Percentiles rank a stretch among this genome's conserved stretches.
phyloP scores from a whole-genome alignment of 1,140 invertebrate species.

The Papilio aristodemus region DNA sequence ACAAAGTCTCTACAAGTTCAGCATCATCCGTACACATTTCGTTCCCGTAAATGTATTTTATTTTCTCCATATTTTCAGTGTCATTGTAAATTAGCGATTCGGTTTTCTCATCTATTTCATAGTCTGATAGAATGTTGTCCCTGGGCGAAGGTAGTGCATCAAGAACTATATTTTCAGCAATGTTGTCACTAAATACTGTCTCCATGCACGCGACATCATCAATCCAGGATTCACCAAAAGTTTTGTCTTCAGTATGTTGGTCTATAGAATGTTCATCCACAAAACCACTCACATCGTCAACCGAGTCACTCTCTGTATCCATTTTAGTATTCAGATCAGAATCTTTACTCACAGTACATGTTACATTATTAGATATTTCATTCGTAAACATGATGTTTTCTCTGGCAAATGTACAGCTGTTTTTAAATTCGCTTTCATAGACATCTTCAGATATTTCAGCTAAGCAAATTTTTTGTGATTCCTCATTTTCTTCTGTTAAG shows the following conservation, averaged over 20 bases:
- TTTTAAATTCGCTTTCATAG: neutral
- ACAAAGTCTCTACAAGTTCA: slow-evolving; percentile 61
- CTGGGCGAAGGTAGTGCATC: slow-evolving; percentile 51
- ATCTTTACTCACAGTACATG: slow-evolving; percentile 19
- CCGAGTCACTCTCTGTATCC: slow-evolving; percentile 16
- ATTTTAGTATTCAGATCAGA: slow-evolving; percentile 13
- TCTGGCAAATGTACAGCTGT: neutral
- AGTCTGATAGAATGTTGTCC: slow-evolving; percentile 38
- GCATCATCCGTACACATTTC: slow-evolving; percentile 56
- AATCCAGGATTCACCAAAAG: slow-evolving; percentile 65
- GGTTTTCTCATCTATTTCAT: slow-evolving; percentile 40
- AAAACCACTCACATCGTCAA: slow-evolving; percentile 29
- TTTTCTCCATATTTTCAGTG: slow-evolving; percentile 57
- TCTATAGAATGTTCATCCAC: slow-evolving; percentile 35
- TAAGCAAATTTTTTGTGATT: slow-evolving; percentile 55
- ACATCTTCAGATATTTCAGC: slow-evolving; percentile 43
- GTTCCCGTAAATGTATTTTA: slow-evolving; percentile 60
- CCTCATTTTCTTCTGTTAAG: slow-evolving; percentile 59
- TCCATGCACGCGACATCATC: slow-evolving; percentile 75
- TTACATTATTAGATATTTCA: slow-evolving; percentile 1
- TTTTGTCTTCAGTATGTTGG: slow-evolving; percentile 43
- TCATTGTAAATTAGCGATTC: slow-evolving; percentile 40
- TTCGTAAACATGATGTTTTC: slow-evolving; percentile 16
- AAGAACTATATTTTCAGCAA: slow-evolving; percentile 60
- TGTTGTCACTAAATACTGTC: slow-evolving; percentile 73